Percentiles rank a stretch among this genome's conserved stretches.
Evolutionary conservation across 2,888 invertebrate species (phyloP).

Genomic region (Pocota personata): DNA sequence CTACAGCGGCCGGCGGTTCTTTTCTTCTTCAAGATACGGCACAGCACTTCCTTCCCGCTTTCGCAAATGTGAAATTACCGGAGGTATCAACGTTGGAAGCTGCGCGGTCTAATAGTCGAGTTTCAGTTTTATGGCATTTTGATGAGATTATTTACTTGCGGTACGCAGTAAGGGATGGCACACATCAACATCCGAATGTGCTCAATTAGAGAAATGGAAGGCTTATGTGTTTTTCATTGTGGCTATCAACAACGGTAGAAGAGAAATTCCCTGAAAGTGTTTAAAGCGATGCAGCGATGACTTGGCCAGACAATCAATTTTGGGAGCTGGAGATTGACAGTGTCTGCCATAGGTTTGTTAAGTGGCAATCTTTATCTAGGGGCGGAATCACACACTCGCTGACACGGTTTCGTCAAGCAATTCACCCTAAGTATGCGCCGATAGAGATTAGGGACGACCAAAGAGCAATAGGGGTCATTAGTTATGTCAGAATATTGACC

Average conservation of each 20-base stretch:
- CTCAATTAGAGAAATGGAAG: conserved; percentile 63
- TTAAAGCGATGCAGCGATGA: background rate
- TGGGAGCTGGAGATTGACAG: conserved; percentile 59
- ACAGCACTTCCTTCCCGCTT: conserved; percentile 25
- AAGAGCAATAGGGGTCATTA: conserved; percentile 39
- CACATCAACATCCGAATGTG: conserved; percentile 44
- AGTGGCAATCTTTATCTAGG: conserved; percentile 40
- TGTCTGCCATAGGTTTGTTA: conserved; percentile 27
- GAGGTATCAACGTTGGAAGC: conserved; percentile 18
- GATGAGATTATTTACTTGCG: conserved; percentile 58
- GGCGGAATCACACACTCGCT: conserved; percentile 47
- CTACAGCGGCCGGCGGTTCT: conserved; percentile 57
- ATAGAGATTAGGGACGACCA: conserved; percentile 7
- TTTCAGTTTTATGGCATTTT: conserved; percentile 63
- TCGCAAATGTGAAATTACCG: conserved; percentile 49
- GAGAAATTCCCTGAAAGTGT: conserved; percentile 16
- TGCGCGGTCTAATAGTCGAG: conserved; percentile 31
- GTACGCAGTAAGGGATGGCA: conserved; percentile 51
- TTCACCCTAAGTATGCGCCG: conserved; percentile 38
- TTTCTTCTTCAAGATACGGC: conserved; percentile 37
- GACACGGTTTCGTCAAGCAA: conserved; percentile 25
- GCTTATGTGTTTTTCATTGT: conserved; percentile 43
- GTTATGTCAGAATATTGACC: conserved; percentile 36
- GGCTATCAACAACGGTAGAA: background rate
- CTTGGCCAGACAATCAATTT: background rate